Evolutionary conservation across 1,140 invertebrate genomes (phyloP), one percentile per base, ranked within the genome.

Genomic region (Drosophila elegans): DNA sequence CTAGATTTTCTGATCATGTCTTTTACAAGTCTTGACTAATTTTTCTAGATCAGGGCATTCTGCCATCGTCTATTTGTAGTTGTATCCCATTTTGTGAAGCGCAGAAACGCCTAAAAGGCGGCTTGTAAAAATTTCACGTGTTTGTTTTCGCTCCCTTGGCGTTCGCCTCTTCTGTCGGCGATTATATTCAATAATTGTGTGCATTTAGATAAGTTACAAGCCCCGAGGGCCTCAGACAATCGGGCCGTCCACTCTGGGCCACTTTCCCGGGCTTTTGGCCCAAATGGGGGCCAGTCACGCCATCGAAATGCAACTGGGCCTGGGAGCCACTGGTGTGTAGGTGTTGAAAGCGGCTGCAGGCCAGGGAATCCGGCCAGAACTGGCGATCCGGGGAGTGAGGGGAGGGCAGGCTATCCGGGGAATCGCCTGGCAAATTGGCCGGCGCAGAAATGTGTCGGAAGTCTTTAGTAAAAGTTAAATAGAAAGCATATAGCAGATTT

Each of bases 101-200:
- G 48, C 60, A 54, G 61, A 21, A 86, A 79, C 83, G 83, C 75
- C 75, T 76, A 76, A 82, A 79, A 82, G 75, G 76, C 71, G 83
- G 83, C 75, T 77, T 89, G 83, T 79, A 79, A 82, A 73, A 89
- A 74, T 68, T 60, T 10, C 51, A 36, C 57, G 51, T 80, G 81
- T 85, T 82, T 86, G 88, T 82, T 90, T 86, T 83, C 21, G 66
- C 64, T 71, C 38, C 64, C 29, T 32, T 27, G 32, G 62, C 36
- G 13, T 32, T 27, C 27, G 10, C 16, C 25, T 56, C 39, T 38
- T 25, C 32, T 36, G 60, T 11, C 61, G 55, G 48, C 88, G 88
- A 91, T 91, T 91, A 91, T 91, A 91, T 91, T 91, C 88, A 91
- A 91, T 91, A 91, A 91, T 91, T 91, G 88, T 91, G 88, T 90